These are phyloP conservation scores for Oreochromis spilurus DNA, from an alignment of 2,113 vertebrate genomes.

Conservation along the genomic window DNA sequence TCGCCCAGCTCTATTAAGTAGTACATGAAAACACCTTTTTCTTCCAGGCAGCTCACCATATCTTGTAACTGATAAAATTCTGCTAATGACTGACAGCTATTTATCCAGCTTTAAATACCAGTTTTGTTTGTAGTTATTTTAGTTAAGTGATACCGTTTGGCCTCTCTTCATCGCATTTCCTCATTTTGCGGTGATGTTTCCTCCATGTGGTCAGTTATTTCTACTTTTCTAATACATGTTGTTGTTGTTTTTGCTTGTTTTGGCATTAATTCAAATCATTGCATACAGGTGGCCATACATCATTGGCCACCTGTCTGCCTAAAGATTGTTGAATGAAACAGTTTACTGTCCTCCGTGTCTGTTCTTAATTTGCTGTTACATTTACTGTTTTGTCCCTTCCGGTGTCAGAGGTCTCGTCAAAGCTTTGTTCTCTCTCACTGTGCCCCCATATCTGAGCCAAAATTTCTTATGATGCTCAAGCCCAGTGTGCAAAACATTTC, in stretches of 20 bases:
- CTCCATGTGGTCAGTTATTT: background rate
- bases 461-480: background rate
- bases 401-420: background rate
- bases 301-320: background rate
- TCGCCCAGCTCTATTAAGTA: no score
- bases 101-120: background rate
- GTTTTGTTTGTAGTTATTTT: background rate
- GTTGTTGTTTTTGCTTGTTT: background rate
- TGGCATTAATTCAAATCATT: background rate
- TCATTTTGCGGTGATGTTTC: background rate
- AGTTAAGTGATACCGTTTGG: background rate
- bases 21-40: background rate
- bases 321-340: background rate
- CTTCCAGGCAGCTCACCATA: background rate
- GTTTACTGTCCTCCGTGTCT: background rate
- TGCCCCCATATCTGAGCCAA: constrained; percentile 2
- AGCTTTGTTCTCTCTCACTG: background rate
- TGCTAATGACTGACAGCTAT: background rate
- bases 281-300: background rate
- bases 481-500: background rate
- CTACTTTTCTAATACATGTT: background rate
- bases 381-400: background rate
- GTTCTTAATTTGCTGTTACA: background rate
- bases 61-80: background rate
- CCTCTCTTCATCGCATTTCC: background rate